Evolutionary conservation across 2,113 vertebrate species (phyloP).

Genomic region (Prochilodus magdalenae): DNA sequence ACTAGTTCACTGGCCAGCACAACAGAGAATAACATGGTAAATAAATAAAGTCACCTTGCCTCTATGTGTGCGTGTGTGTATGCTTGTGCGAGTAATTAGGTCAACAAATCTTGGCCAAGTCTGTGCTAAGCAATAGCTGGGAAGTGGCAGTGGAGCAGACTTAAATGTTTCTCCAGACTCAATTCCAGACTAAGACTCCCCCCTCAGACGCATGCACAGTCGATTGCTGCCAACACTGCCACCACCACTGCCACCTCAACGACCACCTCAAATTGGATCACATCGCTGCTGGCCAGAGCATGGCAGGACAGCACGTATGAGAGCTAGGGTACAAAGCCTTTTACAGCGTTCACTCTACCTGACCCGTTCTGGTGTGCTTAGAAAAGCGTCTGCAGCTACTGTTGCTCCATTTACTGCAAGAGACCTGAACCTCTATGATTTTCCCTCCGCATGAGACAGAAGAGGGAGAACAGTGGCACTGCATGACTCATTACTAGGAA

Average conservation of each 20-base stretch:
- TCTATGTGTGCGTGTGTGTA: neutral
- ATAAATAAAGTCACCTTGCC: slow-evolving; percentile 27
- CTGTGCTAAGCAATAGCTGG: neutral
- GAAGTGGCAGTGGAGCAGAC: neutral
- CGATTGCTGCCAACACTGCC: neutral
- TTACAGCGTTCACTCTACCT: slow-evolving; percentile 34
- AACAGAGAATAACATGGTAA: neutral
- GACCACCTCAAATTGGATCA: neutral
- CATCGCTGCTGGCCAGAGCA: neutral
- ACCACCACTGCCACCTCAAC: neutral
- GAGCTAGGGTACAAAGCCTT: slow-evolving; percentile 33
- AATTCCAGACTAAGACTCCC: neutral
- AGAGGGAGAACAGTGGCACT: too few species aligned
- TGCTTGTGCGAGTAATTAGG: slow-evolving; percentile 35
- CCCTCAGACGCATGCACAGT: slow-evolving; percentile 11
- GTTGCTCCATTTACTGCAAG: neutral
- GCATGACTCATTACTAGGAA: slow-evolving; percentile 20
- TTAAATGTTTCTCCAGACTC: slow-evolving; percentile 8
- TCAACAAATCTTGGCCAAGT: slow-evolving; percentile 4
- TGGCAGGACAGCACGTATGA: neutral
- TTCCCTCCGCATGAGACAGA: neutral
- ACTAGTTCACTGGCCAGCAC: slow-evolving; percentile 3
- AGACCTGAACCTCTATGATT: neutral
- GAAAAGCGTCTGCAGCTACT: slow-evolving; percentile 40
- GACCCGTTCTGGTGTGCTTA: slow-evolving; percentile 30